These are phyloP conservation scores for Philereme vetulata DNA, from an alignment of 2,888 invertebrate species.

Conservation along the genomic window DNA sequence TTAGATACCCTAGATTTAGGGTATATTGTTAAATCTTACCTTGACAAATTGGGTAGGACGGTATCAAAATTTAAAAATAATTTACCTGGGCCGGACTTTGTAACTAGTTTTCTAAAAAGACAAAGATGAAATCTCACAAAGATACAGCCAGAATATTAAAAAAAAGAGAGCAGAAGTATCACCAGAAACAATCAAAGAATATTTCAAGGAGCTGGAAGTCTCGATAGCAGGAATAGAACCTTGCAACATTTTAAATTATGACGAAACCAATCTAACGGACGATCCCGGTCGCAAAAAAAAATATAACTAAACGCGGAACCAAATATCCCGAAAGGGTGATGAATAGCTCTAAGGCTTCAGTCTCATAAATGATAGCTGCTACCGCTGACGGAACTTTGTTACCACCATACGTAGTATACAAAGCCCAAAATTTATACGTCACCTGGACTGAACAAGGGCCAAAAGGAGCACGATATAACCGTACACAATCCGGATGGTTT, in stretches of 20 bases:
- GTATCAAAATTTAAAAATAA: slow-evolving; percentile 4
- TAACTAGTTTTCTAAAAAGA: slow-evolving; percentile 12
- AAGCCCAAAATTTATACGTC: slow-evolving; percentile 1
- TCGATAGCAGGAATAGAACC: slow-evolving; percentile 5
- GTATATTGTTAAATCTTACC: slow-evolving; percentile 9
- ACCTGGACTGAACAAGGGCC: slow-evolving; percentile 13
- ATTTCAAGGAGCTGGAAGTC: slow-evolving; percentile 8
- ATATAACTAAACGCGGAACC: background rate
- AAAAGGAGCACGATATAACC: background rate
- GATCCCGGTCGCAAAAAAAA: slow-evolving; percentile 5
- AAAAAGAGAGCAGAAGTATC: slow-evolving; percentile 5
- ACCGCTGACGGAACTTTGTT: slow-evolving; percentile 25
- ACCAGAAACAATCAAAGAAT: slow-evolving; percentile 3
- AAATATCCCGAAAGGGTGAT: slow-evolving; percentile 6
- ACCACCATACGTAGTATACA: slow-evolving; percentile 38
- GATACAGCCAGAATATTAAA: slow-evolving; percentile 12
- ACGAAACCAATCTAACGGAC: slow-evolving; percentile 7
- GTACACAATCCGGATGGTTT: slow-evolving; percentile 11
- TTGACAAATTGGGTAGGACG: slow-evolving; percentile 6
- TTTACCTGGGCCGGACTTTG: slow-evolving; percentile 8
- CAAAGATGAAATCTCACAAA: background rate
- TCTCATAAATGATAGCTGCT: slow-evolving; percentile 8
- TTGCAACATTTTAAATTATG: too few relatives aligned
- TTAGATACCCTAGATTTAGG: slow-evolving; percentile 4
- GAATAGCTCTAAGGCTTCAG: slow-evolving; percentile 2